These are phyloP conservation scores for Xiphias gladius DNA, from an alignment of 2,113 vertebrate species.

Conservation along the genomic window DNA sequence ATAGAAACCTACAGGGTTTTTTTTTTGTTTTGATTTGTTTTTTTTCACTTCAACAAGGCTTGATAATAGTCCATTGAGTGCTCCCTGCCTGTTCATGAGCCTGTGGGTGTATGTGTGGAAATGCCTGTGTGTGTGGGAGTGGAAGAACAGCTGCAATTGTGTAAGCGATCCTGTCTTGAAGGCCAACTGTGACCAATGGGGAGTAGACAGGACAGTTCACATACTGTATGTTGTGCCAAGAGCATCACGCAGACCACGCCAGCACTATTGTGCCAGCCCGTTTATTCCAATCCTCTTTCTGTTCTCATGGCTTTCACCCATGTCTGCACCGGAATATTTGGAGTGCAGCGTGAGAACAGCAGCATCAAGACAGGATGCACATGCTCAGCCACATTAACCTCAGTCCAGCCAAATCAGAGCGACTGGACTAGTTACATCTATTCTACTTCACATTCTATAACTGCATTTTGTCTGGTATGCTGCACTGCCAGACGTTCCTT, in stretches of 20 bases:
- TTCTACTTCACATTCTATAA: constrained; percentile 60
- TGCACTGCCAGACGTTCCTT: constrained; percentile 65
- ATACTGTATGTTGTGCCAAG: constrained; percentile 47
- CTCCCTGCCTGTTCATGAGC: constrained; percentile 25
- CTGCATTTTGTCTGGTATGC: constrained; percentile 53
- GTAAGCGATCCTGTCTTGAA: constrained; percentile 73
- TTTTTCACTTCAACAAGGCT: constrained; percentile 8
- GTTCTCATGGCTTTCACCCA: constrained; percentile 57
- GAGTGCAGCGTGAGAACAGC: constrained; percentile 45
- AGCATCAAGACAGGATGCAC: constrained; percentile 31
- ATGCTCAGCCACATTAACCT: constrained; percentile 50
- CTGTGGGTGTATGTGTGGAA: constrained; percentile 61
- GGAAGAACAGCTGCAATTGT: constrained; percentile 80
- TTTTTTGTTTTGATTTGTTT: not conserved
- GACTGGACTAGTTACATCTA: constrained; percentile 52
- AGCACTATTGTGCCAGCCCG: constrained; percentile 24
- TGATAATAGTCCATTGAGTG: not conserved
- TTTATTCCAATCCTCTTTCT: constrained; percentile 47
- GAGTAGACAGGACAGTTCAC: constrained; percentile 54
- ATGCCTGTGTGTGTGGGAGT: constrained; percentile 67
- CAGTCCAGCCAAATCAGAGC: constrained; percentile 46
- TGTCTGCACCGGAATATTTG: constrained; percentile 38
- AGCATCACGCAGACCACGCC: constrained; percentile 41
- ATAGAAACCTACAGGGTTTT: constrained; percentile 7
- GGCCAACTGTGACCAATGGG: constrained; percentile 72